Base-by-base conservation (phyloP, 2,113 vertebrate genomes). In the Mirza zaza region DNA sequence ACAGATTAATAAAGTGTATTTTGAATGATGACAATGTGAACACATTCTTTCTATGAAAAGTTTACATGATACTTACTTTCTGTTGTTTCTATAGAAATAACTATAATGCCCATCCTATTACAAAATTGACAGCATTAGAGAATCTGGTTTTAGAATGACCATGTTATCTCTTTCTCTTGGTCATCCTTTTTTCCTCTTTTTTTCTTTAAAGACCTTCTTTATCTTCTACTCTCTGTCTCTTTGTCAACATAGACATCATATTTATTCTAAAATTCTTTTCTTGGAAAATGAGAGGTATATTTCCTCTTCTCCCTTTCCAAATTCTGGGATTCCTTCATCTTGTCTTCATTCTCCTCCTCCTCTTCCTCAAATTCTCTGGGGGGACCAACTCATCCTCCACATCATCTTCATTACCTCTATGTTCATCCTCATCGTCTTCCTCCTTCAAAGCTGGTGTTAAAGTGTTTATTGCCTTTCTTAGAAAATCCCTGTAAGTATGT, bases 261-360 rank as follows among this genome's bases (percentile, higher is more conserved):
- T 3, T 99, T 99, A 96, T 99, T 99, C 99, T 99, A 99, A 98
- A 99, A 99, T 48, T 99, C 99, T 68, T 99, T 99, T 99, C 99
- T 99, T 99, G 97, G 99, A 98, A 96, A 99, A 99, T 0, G 99
- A 99, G 91, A 99, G 97, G 1, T 99, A 99, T 9, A 99, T 98
- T 96, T 99, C 99, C 0, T 98, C 97, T 29, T 59, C 95, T 45
- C 98, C 98, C 50, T 98, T 99, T 73, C 99, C 98, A 61, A 98
- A 36, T 81, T 98, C 97, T 27, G 96, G 98, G 0, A 98, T 99
- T 0, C 98, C 99, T 0, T 99, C 98, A 0, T 99, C 98, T 63
- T 98, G 12, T 98, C 98, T 9, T 98, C 98, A 0, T 98, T 96
- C 17, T 96, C 85, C 5, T 98, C 91, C 0, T 98, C 98, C 0